Evolutionary conservation across 30 jellyfish, hydroid and myxozoan genomes (phyloP).

Genomic region (Hydractinia echinata): DNA sequence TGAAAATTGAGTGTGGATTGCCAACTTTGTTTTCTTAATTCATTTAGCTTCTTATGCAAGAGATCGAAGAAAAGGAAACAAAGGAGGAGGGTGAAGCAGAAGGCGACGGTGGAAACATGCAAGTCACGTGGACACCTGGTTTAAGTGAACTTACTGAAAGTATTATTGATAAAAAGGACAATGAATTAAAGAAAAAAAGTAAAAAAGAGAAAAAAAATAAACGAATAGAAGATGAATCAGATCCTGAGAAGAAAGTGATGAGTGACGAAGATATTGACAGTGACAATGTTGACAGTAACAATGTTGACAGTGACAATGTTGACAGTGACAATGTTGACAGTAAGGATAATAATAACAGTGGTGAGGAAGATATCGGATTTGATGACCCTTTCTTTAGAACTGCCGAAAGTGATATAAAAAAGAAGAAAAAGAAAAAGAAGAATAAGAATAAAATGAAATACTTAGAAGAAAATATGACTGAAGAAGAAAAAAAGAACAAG

Average conservation of each 20-base stretch:
- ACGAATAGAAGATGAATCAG: neutral
- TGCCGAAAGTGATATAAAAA: neutral
- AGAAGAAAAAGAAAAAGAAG: conserved; percentile 7
- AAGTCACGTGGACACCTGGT: conserved; percentile 74
- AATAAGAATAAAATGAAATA: conserved; percentile 17
- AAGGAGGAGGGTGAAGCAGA: conserved; percentile 45
- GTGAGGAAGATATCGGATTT: conserved; percentile 44
- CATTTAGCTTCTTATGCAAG: conserved; percentile 54
- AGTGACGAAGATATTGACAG: conserved; percentile 13
- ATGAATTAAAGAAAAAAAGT: neutral
- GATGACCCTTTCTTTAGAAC: conserved; percentile 62
- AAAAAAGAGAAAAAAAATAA: conserved; percentile 26
- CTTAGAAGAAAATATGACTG: neutral
- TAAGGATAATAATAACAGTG: conserved; percentile 8
- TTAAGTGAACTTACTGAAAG: conserved; percentile 37
- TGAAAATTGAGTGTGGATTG: no score
- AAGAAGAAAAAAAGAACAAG: conserved; percentile 31
- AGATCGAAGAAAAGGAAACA: conserved; percentile 53
- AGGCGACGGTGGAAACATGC: conserved; percentile 48
- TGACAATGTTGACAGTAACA: neutral
- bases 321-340: no score
- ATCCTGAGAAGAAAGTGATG: neutral
- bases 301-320: no score
- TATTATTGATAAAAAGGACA: neutral
- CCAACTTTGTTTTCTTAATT: neutral